Percentiles rank a stretch among this genome's conserved stretches.
Evolutionary conservation across 2,113 vertebrate genomes (phyloP).

Genomic region (Motacilla alba): DNA sequence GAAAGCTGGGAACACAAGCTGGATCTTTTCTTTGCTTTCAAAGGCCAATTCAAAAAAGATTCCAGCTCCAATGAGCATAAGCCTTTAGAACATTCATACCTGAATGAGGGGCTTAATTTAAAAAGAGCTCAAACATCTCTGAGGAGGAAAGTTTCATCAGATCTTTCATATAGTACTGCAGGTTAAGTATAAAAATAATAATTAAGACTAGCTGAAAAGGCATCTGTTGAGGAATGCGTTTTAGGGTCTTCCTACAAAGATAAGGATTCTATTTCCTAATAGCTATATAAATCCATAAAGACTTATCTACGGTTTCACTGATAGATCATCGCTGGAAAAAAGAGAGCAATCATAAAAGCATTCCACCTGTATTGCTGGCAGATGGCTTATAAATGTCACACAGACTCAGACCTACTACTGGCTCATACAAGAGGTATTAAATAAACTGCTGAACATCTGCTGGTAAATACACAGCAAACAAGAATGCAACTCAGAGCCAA

Average conservation of each 20-base stretch:
- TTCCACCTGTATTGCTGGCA: slow-evolving; percentile 87
- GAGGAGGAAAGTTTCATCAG: background rate
- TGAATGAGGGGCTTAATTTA: background rate
- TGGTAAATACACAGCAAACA: slow-evolving; percentile 88
- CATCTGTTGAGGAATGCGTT: slow-evolving; percentile 43
- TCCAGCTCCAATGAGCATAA: background rate
- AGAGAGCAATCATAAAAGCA: slow-evolving; percentile 73
- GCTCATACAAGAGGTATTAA: slow-evolving; percentile 76
- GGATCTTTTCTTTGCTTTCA: background rate
- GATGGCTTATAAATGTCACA: slow-evolving; percentile 78
- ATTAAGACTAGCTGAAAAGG: slow-evolving; percentile 44
- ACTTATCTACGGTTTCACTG: slow-evolving; percentile 58
- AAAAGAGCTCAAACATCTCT: background rate
- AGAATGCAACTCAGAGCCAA: slow-evolving; percentile 82
- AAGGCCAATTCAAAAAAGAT: background rate
- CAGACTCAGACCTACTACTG: slow-evolving; percentile 76
- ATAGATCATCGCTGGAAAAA: slow-evolving; percentile 45
- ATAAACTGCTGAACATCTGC: slow-evolving; percentile 83
- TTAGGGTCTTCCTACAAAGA: slow-evolving; percentile 59
- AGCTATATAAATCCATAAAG: slow-evolving; percentile 62
- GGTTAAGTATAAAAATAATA: background rate
- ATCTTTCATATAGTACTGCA: background rate
- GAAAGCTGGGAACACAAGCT: background rate
- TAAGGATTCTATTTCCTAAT: slow-evolving; percentile 55
- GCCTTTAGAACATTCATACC: background rate